These are phyloP conservation scores for Epinephelus coioides DNA, from an alignment of 2,797 vertebrate genomes.

Conservation along the genomic window DNA sequence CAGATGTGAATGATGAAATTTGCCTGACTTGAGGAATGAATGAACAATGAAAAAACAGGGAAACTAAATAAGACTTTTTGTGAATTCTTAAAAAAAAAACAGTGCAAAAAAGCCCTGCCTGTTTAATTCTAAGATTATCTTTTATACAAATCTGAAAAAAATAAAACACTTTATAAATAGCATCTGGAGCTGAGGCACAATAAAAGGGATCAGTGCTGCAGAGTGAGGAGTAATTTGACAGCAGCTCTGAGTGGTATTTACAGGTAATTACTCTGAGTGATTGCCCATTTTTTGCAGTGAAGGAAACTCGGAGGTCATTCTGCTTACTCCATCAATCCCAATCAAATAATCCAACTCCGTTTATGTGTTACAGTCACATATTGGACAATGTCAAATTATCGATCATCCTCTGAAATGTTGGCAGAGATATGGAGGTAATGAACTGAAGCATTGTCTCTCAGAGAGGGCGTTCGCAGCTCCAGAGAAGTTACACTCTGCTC, in stretches of 20 bases:
- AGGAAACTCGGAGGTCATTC: background rate
- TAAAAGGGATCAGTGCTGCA: background rate
- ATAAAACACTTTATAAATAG: background rate
- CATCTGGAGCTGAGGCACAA: background rate
- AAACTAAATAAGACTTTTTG: no score
- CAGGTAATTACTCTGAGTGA: conserved; percentile 21
- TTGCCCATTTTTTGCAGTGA: conserved; percentile 2
- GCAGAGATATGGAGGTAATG: background rate
- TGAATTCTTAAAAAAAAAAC: no score
- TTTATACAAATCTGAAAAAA: background rate
- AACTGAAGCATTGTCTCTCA: background rate
- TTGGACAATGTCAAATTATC: conserved; percentile 9
- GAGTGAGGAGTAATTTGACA: conserved; percentile 9
- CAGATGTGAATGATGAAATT: background rate
- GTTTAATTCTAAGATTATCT: background rate
- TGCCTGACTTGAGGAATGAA: background rate
- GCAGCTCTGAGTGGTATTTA: background rate
- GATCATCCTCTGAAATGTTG: conserved; percentile 15
- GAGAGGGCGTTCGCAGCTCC: background rate
- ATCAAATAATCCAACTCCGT: conserved; percentile 10
- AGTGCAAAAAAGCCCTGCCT: background rate
- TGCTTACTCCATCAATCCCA: conserved; percentile 5
- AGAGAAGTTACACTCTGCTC: conserved; percentile 19
- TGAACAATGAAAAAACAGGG: no score
- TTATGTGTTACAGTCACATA: conserved; percentile 6